phyloP scores from a whole-genome alignment of 1,140 invertebrate genomes.

The Paramacrobiotus metropolitanus region DNA sequence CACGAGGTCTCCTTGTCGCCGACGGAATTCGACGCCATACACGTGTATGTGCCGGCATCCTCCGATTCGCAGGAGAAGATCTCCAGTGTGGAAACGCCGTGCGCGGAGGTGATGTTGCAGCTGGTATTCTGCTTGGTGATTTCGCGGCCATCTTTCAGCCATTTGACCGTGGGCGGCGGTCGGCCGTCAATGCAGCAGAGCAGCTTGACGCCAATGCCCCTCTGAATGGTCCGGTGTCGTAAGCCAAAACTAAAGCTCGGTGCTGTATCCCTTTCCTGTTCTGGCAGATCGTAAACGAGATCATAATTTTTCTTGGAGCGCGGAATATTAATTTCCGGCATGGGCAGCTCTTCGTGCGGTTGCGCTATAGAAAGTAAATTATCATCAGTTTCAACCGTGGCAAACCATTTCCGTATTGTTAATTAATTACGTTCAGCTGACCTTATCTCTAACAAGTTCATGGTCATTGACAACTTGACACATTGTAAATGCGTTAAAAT shows the following conservation, averaged over 20 bases:
- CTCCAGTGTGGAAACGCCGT: constrained; percentile 86
- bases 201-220: constrained; percentile 50
- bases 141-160: constrained; percentile 81
- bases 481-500: too few species aligned
- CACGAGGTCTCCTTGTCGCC: constrained; percentile 82
- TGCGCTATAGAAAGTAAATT: constrained; percentile 33
- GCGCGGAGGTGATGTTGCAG: constrained; percentile 60
- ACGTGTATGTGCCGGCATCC: constrained; percentile 87
- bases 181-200: constrained; percentile 81
- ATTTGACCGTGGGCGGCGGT: constrained; percentile 58
- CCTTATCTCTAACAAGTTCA: too few species aligned
- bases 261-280: constrained; percentile 61
- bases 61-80: constrained; percentile 74
- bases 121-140: constrained; percentile 51
- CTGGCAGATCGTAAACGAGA: constrained; percentile 50
- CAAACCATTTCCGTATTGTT: too few species aligned
- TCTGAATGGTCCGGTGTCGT: constrained; percentile 85
- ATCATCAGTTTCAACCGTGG: background rate
- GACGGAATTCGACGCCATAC: constrained; percentile 66
- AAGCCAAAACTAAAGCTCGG: constrained; percentile 91
- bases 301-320: background rate
- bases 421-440: too few species aligned
- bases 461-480: too few species aligned
- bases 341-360: constrained; percentile 50
- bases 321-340: constrained; percentile 44